Base-by-base conservation (phyloP, 2,113 vertebrate species). In the Talpa occidentalis region DNA sequence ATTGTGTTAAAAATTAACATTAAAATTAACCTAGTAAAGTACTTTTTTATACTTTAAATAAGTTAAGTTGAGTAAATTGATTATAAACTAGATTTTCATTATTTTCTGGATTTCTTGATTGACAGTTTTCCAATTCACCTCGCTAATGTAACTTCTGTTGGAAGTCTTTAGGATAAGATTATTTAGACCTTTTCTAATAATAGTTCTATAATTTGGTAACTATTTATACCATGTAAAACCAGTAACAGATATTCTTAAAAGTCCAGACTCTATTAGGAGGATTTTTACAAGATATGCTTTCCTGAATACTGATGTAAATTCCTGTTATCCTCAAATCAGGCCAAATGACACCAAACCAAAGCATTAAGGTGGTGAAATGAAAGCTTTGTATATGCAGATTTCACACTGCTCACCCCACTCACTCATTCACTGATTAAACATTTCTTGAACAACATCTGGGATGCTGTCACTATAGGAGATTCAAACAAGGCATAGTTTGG, bases 1-100 rank as follows among this genome's bases (percentile, higher is more conserved):
- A 49, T 80, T 81, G 81, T 81, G 0, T 89, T 72, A 49, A 82
- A 87, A 90, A 77, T 90, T 44, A 88, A 88, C 24, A 64, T 78
- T 54, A 90, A 62, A 54, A 72, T 62, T 85, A 79, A 42, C 54
- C 69, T 72, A 59, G 30, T 28, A 59, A 77, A 60, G 69, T 66
- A 40, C n/a, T 49, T 44, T n/a, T 44, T 84, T 83, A 60, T 44
- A n/a, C n/a, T n/a, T n/a, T n/a, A n/a, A n/a, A n/a, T n/a, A n/a
- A n/a, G n/a, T n/a, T 82, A 94, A 35, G 9, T 14, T 76, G 35
- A 80, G 74, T 0, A 88, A 80, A 37, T 44, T 69, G 47, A 81
- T 62, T 14, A 52, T 32, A 77, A 66, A 84, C n/a, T 64, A 40
- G 40, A 73, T 77, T 79, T 87, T 24, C 2, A 26, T 81, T 81